Percentiles rank a stretch among this genome's conserved stretches.
phyloP scores from a whole-genome alignment of 2,888 invertebrate species.

The Oligia strigilis region DNA sequence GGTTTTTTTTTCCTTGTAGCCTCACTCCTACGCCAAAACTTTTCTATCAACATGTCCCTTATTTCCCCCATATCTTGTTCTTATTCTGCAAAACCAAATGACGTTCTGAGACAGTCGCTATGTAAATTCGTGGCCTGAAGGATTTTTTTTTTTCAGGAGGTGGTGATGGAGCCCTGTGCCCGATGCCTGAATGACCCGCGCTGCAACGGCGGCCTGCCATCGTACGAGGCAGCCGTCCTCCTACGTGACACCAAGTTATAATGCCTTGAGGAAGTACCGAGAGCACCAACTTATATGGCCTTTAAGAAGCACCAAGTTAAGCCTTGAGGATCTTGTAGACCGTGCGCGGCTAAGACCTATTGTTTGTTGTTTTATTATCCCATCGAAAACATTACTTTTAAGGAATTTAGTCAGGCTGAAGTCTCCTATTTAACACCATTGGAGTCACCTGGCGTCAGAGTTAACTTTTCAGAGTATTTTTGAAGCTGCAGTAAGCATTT shows the following conservation, averaged over 20 bases:
- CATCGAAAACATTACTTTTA: conserved; percentile 2
- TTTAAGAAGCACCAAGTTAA: conserved; percentile 47
- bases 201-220: conserved; percentile 89
- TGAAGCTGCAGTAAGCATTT: background rate
- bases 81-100: background rate
- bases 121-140: background rate
- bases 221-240: conserved; percentile 92
- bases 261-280: conserved; percentile 54
- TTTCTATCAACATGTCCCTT: background rate
- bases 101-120: background rate
- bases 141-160: conserved; percentile 77
- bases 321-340: conserved; percentile 36
- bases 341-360: background rate
- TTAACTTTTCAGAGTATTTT: background rate
- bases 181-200: conserved; percentile 71
- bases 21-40: background rate
- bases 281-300: conserved; percentile 37
- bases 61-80: accelerated
- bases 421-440: background rate
- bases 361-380: conserved; percentile 23
- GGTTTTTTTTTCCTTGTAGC: background rate
- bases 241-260: conserved; percentile 87
- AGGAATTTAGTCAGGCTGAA: background rate
- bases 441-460: background rate
- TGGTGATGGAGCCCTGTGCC: conserved; percentile 77